These are phyloP conservation scores for Lophius piscatorius DNA, from an alignment of 2,113 vertebrate species.

Conservation along the genomic window DNA sequence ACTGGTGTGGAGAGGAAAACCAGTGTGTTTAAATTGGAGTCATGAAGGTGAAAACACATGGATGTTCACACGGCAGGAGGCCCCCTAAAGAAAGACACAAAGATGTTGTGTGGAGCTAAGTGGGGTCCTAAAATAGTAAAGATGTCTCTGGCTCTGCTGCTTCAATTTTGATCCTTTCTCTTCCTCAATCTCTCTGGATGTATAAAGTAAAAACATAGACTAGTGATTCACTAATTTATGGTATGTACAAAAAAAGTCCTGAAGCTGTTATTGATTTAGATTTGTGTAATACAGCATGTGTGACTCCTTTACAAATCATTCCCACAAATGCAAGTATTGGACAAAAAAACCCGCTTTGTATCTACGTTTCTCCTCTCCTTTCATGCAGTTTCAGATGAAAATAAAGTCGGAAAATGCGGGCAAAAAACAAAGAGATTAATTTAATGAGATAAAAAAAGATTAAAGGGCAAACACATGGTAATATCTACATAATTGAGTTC, in stretches of 20 bases:
- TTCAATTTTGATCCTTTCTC: not conserved
- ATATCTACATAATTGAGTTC: slow-evolving; percentile 58
- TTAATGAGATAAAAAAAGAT: slow-evolving; percentile 39
- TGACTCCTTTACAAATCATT: too few species aligned
- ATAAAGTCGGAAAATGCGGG: slow-evolving; percentile 9
- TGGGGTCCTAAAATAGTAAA: not conserved
- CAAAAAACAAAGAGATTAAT: slow-evolving; percentile 32
- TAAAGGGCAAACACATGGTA: slow-evolving; percentile 42
- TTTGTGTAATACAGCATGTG: too few species aligned
- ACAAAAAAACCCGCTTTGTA: too few species aligned
- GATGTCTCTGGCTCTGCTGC: not conserved
- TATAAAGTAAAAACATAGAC: not conserved
- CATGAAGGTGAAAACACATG: too few species aligned
- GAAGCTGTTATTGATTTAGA: too few species aligned
- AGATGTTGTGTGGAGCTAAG: not conserved
- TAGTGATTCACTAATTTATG: not conserved
- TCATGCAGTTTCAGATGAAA: not conserved
- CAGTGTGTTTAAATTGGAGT: not conserved
- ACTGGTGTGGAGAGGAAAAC: not conserved
- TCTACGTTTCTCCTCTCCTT: not conserved
- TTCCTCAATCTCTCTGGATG: not conserved
- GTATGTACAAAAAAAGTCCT: too few species aligned
- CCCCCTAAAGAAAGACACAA: not conserved
- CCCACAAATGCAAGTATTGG: too few species aligned
- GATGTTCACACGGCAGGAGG: too few species aligned